A percentile compares a stretch with the other conserved stretches of the same genome.
These are phyloP conservation scores for Bungarus multicinctus DNA, from an alignment of 2,113 vertebrate genomes.

Conservation along the genomic window DNA sequence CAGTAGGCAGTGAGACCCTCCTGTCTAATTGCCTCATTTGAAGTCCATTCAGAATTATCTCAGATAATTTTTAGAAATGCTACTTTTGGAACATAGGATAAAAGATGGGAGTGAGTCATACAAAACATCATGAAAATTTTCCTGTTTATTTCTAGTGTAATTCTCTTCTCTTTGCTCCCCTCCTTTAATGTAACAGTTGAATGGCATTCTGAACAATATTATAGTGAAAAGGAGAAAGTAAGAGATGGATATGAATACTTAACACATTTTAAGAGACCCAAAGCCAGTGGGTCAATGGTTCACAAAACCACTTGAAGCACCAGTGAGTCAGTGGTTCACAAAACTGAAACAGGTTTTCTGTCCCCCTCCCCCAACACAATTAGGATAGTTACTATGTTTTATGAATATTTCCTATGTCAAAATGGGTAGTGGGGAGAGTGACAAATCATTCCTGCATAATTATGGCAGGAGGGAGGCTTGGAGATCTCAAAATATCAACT, in stretches of 20 bases:
- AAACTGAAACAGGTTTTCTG: neutral
- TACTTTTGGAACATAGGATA: slow-evolving; percentile 15
- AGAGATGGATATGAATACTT: neutral
- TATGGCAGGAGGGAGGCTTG: neutral
- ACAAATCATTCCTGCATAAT: neutral
- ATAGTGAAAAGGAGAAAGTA: neutral
- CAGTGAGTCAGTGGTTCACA: neutral
- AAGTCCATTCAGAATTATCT: slow-evolving; percentile 13
- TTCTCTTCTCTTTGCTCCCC: neutral
- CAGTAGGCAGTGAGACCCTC: neutral
- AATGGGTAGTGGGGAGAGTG: neutral
- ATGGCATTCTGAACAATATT: neutral
- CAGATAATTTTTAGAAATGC: neutral
- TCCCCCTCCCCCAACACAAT: neutral
- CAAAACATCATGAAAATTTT: neutral
- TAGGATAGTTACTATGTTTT: neutral
- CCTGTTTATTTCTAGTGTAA: neutral
- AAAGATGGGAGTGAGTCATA: slow-evolving; percentile 27
- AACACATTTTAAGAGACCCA: neutral
- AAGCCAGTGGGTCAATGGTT: neutral
- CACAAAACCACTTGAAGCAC: neutral
- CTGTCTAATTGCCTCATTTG: neutral
- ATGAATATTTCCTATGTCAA: neutral
- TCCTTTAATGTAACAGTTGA: neutral
- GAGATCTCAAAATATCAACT: neutral